phyloP scores from a whole-genome alignment of 2,888 invertebrate species.

The Hipparchia semele region DNA sequence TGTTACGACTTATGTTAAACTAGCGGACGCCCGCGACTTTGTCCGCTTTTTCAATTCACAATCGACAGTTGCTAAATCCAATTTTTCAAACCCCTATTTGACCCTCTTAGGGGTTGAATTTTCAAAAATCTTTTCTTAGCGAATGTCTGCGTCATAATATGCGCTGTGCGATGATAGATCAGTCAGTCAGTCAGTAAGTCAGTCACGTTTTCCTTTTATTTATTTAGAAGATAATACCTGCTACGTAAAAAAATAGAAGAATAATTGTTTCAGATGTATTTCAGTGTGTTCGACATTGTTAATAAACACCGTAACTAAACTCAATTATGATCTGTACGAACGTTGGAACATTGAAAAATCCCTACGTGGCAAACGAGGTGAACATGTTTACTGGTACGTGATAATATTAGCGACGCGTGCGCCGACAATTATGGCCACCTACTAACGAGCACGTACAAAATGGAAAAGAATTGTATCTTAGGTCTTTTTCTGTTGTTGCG shows the following conservation, averaged over 20 bases:
- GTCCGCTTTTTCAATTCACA: no score
- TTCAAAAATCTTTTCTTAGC: no score
- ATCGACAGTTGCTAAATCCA: no score
- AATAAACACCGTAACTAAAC: slow-evolving; percentile 19
- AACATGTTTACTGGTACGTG: slow-evolving; percentile 47
- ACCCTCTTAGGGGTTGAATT: no score
- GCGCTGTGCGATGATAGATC: no score
- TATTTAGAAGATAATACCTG: no score
- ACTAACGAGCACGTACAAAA: slow-evolving; percentile 49
- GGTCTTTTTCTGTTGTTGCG: slow-evolving; percentile 1
- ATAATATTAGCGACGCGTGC: slow-evolving; percentile 43
- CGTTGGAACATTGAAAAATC: slow-evolving; percentile 41
- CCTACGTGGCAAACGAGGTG: slow-evolving; percentile 45
- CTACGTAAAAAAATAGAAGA: background rate
- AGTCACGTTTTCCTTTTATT: no score
- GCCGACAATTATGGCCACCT: slow-evolving; percentile 45
- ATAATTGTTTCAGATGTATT: background rate
- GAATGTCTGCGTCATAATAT: no score
- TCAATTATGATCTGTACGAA: slow-evolving; percentile 26
- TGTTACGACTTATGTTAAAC: no score
- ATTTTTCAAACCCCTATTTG: no score
- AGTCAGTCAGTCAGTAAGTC: no score
- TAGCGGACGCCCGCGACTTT: no score
- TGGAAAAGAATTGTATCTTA: slow-evolving; percentile 9
- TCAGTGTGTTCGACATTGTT: slow-evolving; percentile 6